These are phyloP conservation scores for Pristionchus pacificus DNA, from an alignment of 1,140 invertebrate genomes.

Conservation along the genomic window DNA sequence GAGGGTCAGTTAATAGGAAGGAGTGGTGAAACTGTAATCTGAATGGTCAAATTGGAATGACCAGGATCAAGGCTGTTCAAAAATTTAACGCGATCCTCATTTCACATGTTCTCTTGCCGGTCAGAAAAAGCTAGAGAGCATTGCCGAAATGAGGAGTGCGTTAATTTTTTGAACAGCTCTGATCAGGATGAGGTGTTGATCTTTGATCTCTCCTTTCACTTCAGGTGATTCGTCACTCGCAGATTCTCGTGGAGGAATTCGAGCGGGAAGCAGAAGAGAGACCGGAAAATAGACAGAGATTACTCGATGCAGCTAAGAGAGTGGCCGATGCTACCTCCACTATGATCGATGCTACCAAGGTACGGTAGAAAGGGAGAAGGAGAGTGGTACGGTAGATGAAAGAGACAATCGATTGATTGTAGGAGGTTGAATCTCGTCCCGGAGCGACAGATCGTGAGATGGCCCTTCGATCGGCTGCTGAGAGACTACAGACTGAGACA, in stretches of 20 bases:
- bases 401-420: not conserved
- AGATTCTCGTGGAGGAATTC: constrained; percentile 73
- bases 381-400: not conserved
- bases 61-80: too few species aligned
- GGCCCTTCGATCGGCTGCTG: constrained; percentile 77
- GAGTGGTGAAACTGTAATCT: too few species aligned
- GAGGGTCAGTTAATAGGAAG: constrained; percentile 76
- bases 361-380: too few species aligned
- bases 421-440: constrained; percentile 80
- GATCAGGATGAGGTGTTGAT: too few species aligned
- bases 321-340: constrained; percentile 89
- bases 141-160: too few species aligned
- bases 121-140: too few species aligned
- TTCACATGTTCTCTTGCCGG: too few species aligned
- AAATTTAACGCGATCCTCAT: too few species aligned
- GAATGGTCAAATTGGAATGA: too few species aligned
- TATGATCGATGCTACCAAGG: constrained; percentile 80
- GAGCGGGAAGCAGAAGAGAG: constrained; percentile 74
- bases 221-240: constrained; percentile 50
- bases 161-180: too few species aligned
- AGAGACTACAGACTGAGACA: constrained; percentile 82
- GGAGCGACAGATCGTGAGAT: constrained; percentile 78
- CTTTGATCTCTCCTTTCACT: too few species aligned
- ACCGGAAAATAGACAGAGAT: constrained; percentile 80
- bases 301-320: constrained; percentile 78